phyloP scores from a whole-genome alignment of 2,888 invertebrate species.

The Campoplex nolae region DNA sequence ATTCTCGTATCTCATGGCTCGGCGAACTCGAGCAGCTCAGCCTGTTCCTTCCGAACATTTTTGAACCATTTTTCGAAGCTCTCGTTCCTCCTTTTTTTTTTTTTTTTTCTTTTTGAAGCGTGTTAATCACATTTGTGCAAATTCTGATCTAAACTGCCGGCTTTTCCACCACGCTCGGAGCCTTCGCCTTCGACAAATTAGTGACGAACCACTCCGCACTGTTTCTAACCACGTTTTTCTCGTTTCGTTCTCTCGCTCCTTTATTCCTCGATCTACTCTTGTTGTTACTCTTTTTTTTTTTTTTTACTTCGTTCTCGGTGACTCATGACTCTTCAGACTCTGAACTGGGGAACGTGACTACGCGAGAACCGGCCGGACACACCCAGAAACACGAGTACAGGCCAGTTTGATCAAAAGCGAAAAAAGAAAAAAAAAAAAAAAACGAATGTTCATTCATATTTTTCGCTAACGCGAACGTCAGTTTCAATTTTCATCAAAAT shows the following conservation, averaged over 20 bases:
- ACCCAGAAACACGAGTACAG: not conserved
- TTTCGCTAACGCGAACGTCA: not conserved
- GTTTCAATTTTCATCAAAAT: not conserved
- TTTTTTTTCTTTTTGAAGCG: too few relatives aligned
- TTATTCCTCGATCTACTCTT: too few relatives aligned
- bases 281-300: not conserved
- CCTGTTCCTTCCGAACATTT: not conserved
- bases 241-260: conserved; percentile 7
- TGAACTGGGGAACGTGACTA: conserved; percentile 42
- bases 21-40: not conserved
- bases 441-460: not conserved
- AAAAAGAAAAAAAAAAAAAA: too few relatives aligned
- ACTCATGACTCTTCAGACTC: conserved; percentile 50
- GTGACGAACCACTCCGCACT: conserved; percentile 17
- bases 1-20: conserved; percentile 2
- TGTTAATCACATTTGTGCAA: not conserved
- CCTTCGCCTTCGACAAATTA: conserved; percentile 2
- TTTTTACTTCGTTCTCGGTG: conserved; percentile 33
- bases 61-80: not conserved
- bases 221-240: conserved; percentile 28
- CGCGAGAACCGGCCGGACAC: not conserved
- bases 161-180: conserved; percentile 13
- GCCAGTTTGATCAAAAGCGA: not conserved
- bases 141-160: not conserved
- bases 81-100: not conserved